Evolutionary conservation across 2,888 invertebrate species (phyloP).

Genomic region (Lasioglossum oenotherae): DNA sequence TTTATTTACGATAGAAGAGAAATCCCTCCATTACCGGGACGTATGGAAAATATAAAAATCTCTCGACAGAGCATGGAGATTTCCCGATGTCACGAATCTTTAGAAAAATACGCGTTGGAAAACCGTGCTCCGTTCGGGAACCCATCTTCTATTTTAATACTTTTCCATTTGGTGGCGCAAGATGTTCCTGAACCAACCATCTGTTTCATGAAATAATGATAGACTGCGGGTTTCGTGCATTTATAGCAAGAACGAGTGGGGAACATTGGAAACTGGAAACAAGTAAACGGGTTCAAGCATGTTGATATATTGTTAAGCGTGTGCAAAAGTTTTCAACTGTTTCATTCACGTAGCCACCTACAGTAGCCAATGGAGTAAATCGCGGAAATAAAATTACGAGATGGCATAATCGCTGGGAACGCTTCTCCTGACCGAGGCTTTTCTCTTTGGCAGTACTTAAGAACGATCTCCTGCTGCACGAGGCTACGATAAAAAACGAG

Average conservation of each 20-base stretch:
- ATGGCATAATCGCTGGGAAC: not conserved
- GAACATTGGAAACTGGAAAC: not conserved
- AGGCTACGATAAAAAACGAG: slow-evolving; percentile 91
- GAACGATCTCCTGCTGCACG: slow-evolving; percentile 89
- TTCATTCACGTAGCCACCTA: not conserved
- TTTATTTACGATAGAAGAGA: not conserved
- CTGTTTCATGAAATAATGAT: not conserved
- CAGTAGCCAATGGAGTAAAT: not conserved
- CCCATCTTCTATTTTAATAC: not conserved
- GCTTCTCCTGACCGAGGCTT: slow-evolving; percentile 63
- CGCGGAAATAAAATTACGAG: not conserved
- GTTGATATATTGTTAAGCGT: no score
- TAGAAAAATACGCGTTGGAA: not conserved
- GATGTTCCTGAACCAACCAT: not conserved
- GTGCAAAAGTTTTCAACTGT: not conserved
- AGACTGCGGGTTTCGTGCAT: not conserved
- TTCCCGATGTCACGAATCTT: not conserved
- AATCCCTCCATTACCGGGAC: no score
- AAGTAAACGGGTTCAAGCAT: not conserved
- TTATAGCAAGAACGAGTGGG: not conserved
- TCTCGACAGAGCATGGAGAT: not conserved
- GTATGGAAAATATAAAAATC: not conserved
- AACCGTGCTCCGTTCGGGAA: not conserved
- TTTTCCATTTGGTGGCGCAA: no score
- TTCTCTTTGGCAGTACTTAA: slow-evolving; percentile 85